Conservation (phyloP, 2,113 vertebrate species). For the Pterophyllum scalare region DNA sequence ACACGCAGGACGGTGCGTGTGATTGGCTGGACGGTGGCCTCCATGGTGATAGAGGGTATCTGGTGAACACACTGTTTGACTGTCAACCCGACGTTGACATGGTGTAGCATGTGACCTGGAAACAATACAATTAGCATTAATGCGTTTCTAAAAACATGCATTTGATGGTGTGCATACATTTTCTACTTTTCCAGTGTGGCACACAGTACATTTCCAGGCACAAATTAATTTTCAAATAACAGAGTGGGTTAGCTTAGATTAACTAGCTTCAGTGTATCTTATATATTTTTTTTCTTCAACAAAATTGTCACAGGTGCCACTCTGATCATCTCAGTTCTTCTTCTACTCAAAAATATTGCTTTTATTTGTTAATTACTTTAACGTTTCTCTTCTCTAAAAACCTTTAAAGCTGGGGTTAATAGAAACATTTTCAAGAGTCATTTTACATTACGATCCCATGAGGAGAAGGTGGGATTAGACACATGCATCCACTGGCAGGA, state of each 20-base stretch:
- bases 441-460: not conserved
- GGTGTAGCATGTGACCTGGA: conserved; percentile 96
- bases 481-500: not conserved
- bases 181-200: too few species aligned
- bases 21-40: conserved; percentile 96
- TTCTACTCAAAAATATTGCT: not conserved
- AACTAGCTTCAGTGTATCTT: not conserved
- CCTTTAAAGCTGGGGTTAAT: not conserved
- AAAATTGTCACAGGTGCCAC: not conserved
- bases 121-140: not conserved
- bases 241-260: not conserved
- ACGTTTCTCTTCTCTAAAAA: not conserved
- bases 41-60: conserved; percentile 93
- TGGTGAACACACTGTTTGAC: conserved; percentile 98
- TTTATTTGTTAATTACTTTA: too few species aligned
- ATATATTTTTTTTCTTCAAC: too few species aligned
- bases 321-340: not conserved
- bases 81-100: conserved; percentile 93
- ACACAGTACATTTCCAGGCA: too few species aligned
- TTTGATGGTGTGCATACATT: not conserved
- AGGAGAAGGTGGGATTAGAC: not conserved
- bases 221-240: rapidly evolving
- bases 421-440: not conserved
- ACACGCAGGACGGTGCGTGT: conserved; percentile 95
- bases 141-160: not conserved